phyloP scores from a whole-genome alignment of 2,888 invertebrate genomes.

The Drosophila cognata region DNA sequence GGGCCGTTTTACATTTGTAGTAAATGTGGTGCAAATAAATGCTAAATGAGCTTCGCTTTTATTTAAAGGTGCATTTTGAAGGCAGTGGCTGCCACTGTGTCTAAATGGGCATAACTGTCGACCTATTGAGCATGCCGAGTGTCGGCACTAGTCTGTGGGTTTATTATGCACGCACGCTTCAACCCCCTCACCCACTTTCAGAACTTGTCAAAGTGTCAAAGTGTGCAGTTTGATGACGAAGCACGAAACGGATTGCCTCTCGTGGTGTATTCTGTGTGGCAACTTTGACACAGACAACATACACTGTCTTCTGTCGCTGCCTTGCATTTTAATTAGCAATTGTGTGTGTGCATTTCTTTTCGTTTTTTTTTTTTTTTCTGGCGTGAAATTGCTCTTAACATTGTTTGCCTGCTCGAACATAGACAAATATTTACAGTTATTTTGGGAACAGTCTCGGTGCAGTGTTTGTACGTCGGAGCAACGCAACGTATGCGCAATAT shows the following conservation, averaged over 20 bases:
- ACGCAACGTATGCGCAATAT: conserved; percentile 62
- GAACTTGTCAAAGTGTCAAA: conserved; percentile 46
- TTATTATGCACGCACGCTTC: conserved; percentile 59
- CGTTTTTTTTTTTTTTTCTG: conserved; percentile 11
- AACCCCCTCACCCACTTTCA: background rate
- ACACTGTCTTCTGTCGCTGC: conserved; percentile 40
- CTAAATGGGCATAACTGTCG: conserved; percentile 31
- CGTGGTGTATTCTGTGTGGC: conserved; percentile 37
- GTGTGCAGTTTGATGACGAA: conserved; percentile 55
- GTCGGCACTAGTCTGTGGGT: conserved; percentile 42
- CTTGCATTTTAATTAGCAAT: conserved; percentile 76
- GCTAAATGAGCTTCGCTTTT: conserved; percentile 33
- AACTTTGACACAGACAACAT: conserved; percentile 55
- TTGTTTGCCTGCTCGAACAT: conserved; percentile 61
- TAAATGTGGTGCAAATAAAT: conserved; percentile 62
- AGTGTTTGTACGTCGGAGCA: conserved; percentile 24
- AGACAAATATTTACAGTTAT: conserved; percentile 73
- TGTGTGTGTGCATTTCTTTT: conserved; percentile 23
- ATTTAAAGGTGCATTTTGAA: conserved; percentile 58
- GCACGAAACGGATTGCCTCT: conserved; percentile 43
- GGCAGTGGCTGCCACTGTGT: conserved; percentile 6
- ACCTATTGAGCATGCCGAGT: conserved; percentile 72
- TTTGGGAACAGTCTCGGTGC: conserved; percentile 36
- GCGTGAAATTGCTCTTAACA: conserved; percentile 54
- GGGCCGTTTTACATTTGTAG: conserved; percentile 60